phyloP scores from a whole-genome alignment of 2,113 vertebrate genomes.

The Pavo muticus region DNA sequence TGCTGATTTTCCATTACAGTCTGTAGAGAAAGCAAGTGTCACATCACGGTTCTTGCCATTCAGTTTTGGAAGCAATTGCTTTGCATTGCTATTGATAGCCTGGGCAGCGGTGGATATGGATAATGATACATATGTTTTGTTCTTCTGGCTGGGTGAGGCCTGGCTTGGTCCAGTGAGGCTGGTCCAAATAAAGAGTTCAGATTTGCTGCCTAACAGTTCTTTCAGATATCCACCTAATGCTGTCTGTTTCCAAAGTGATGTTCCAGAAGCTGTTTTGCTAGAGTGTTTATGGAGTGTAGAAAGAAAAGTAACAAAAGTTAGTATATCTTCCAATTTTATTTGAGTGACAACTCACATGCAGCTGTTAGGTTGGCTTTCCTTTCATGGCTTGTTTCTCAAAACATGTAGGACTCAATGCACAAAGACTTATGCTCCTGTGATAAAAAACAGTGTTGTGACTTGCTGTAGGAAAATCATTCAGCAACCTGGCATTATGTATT shows the following conservation, averaged over 20 bases:
- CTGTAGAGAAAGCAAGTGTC: background rate
- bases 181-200: background rate
- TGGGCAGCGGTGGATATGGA: background rate
- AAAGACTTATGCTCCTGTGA: background rate
- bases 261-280: background rate
- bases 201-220: background rate
- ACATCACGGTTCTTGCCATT: background rate
- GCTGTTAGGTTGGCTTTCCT: background rate
- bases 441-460: background rate
- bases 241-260: fast-evolving
- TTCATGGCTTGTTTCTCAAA: background rate
- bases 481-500: background rate
- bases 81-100: background rate
- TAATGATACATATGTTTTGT: fast-evolving
- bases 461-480: background rate
- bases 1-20: background rate
- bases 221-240: background rate
- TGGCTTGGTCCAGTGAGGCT: background rate
- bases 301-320: background rate
- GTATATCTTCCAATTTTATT: background rate
- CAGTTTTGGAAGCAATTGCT: background rate
- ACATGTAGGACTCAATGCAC: background rate
- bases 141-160: background rate
- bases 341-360: background rate
- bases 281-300: background rate